A percentile compares a stretch with the other conserved stretches of the same genome.
Conservation (phyloP, 2,888 invertebrate genomes). For the Alviniconcha strummeri region DNA sequence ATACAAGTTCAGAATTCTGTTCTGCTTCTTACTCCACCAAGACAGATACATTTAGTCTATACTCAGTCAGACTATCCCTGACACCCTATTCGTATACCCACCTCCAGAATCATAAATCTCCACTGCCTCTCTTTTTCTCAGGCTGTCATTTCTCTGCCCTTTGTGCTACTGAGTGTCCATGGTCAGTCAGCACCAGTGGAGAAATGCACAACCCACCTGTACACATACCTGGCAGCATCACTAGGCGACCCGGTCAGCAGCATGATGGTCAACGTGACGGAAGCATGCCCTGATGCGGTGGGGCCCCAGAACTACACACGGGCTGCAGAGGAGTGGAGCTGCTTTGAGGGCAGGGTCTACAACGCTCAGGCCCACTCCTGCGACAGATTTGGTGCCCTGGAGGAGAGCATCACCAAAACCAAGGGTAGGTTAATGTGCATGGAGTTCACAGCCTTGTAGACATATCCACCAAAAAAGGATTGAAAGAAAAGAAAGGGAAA, state of each 20-base stretch:
- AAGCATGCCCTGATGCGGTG: neutral
- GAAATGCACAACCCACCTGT: conserved; percentile 18
- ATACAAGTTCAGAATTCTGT: no score
- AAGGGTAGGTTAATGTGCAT: conserved; percentile 12
- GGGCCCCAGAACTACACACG: conserved; percentile 5
- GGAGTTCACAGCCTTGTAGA: no score
- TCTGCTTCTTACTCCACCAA: no score
- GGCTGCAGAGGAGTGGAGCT: conserved; percentile 12
- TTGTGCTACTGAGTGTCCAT: conserved; percentile 33
- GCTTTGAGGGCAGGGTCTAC: conserved; percentile 14
- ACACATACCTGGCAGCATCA: conserved; percentile 2
- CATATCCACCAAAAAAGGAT: no score
- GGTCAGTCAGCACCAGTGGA: conserved; percentile 7
- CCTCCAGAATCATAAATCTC: no score
- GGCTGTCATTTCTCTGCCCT: conserved; percentile 32
- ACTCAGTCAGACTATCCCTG: no score
- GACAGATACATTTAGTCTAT: no score
- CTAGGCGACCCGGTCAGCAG: neutral
- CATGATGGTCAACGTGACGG: conserved; percentile 4
- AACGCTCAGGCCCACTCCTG: conserved; percentile 24
- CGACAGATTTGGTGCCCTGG: conserved; percentile 1
- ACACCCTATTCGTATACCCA: no score
- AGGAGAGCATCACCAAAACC: conserved; percentile 21
- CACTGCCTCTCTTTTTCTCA: neutral
- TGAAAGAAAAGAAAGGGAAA: no score